Evolutionary conservation across 2,797 vertebrate species (phyloP), one percentile per base, ranked within the genome.

Genomic region (Chelon auratus): DNA sequence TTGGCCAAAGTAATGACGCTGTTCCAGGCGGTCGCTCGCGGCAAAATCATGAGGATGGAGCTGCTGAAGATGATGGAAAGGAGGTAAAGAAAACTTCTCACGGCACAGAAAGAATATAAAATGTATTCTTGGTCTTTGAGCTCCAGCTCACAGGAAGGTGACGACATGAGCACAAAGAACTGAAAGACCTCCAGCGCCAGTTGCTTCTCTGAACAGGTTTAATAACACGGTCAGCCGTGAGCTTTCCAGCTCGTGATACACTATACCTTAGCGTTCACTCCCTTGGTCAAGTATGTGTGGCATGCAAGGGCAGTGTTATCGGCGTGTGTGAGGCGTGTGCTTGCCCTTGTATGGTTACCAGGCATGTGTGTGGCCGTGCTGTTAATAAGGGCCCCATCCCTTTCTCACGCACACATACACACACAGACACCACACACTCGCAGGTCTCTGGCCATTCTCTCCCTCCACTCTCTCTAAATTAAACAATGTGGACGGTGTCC

Each of bases 1-100:
- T 82, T 98, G 91, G 96, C 96, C 77, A 97, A 96, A 92, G 90
- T 97, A 64, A 78, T 98, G 78, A 97, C 96, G 0, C 78, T 97
- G 92, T 89, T 98, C 64, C 97, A 98, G 93, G 96, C 97, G 0
- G 91, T 89, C n/a, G 95, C 95, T 82, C 94, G 96, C 0, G 96
- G 97, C 18, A 93, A 88, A 69, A 91, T 97, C 62, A 97, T 97
- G 96, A 95, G 96, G 76, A 77, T 93, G 24, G 95, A 97, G 74
- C 95, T 95, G 39, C 86, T 84, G 62, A 95, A 83, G 81, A 95
- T 97, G 91, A 93, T 84, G 43, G 93, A 93, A 67, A 96, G 93
- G 78, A 96, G 93, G 96, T 97, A 83, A 83, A 66, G 68, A 33
- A 48, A 17, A 50, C 12, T 11, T 40, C 39, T 30, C 4, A 42